Percentiles rank a stretch among this genome's conserved stretches.
Conservation (phyloP, 2,888 invertebrate species). For the Myathropa florea region DNA sequence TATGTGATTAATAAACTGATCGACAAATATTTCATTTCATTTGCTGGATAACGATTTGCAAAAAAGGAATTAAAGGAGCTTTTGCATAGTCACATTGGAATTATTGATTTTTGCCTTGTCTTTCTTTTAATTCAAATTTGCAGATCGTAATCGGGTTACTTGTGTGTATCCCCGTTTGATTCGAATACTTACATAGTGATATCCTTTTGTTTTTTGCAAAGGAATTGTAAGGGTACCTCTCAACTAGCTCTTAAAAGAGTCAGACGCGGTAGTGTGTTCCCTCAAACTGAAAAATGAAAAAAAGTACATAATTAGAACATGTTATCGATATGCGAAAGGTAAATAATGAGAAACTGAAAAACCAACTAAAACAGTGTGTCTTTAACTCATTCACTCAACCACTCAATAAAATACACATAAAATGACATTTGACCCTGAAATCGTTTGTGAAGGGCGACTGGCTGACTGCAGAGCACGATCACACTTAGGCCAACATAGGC, state of each 20-base stretch:
- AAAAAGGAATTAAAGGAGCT: not conserved
- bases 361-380: too few relatives aligned
- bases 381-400: too few relatives aligned
- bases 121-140: not conserved
- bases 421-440: too few relatives aligned
- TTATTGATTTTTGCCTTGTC: too few relatives aligned
- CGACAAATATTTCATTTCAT: constrained; percentile 52
- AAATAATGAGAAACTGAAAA: too few relatives aligned
- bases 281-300: constrained; percentile 55
- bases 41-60: constrained; percentile 32
- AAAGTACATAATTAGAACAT: not conserved
- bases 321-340: not conserved
- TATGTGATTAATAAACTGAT: constrained; percentile 53
- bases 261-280: constrained; percentile 49
- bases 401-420: too few relatives aligned
- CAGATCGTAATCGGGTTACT: constrained; percentile 16
- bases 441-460: too few relatives aligned
- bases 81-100: not conserved
- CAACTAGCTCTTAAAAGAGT: constrained; percentile 70
- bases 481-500: too few relatives aligned
- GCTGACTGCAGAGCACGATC: too few relatives aligned
- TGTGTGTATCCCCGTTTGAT: not conserved
- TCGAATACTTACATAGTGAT: constrained; percentile 59
- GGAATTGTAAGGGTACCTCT: constrained; percentile 67
- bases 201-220: constrained; percentile 58